Percentiles rank a stretch among this genome's conserved stretches.
These are phyloP conservation scores for Stegastes partitus DNA, from an alignment of 2,113 vertebrate genomes.

Conservation along the genomic window DNA sequence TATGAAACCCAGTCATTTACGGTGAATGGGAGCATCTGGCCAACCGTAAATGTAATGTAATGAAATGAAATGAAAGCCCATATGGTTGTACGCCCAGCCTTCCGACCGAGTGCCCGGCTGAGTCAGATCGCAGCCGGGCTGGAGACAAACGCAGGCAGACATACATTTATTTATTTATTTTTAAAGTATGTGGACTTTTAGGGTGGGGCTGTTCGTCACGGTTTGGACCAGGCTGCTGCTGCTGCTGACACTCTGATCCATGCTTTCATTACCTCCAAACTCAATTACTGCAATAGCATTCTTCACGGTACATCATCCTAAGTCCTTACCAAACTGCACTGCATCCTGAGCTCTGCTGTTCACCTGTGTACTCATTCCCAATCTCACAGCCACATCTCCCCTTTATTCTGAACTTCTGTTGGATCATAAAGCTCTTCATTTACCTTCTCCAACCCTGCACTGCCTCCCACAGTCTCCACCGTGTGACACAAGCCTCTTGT, in stretches of 20 bases:
- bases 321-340: not conserved
- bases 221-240: not conserved
- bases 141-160: constrained; percentile 12
- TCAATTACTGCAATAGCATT: constrained; percentile 1
- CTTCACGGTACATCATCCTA: not conserved
- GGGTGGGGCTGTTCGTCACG: constrained; percentile 9
- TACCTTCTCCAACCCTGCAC: not conserved
- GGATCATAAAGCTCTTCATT: not conserved
- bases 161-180: too few species aligned
- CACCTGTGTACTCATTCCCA: not conserved
- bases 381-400: not conserved
- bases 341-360: constrained; percentile 11
- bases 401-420: not conserved
- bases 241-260: constrained; percentile 10
- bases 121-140: constrained; percentile 19
- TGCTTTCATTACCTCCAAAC: constrained; percentile 28
- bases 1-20: constrained; percentile 78
- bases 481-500: not conserved
- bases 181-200: constrained; percentile 11
- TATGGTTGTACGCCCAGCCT: constrained; percentile 42
- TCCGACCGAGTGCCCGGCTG: constrained; percentile 30
- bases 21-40: constrained; percentile 80
- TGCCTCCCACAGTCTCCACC: not conserved
- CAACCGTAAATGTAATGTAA: constrained; percentile 76
- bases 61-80: constrained; percentile 75